Base-by-base conservation (phyloP, 2,113 vertebrate species). In the Heliornis fulica region DNA sequence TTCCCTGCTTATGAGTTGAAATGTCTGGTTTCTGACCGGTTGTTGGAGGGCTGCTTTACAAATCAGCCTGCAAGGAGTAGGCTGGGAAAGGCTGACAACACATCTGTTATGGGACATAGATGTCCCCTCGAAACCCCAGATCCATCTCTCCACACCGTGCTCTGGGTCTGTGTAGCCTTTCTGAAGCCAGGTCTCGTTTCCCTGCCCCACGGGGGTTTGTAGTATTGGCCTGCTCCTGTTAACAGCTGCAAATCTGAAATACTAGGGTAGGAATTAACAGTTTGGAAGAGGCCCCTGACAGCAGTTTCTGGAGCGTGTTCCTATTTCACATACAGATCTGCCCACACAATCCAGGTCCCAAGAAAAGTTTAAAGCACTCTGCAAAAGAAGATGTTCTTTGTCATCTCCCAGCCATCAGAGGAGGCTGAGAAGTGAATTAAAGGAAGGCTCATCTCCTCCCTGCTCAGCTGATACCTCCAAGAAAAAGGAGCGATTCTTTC, bases 81-180 rank as follows among this genome's bases (percentile, higher is more conserved):
- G 51, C 88, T 74, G 68, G 29, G 32, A 70, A 57, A 66, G 38
- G 80, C 76, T 87, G 69, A n/a, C 40, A 43, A 5, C 26, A 29
- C 0, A 0, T 65, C 64, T 82, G 50, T 61, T 68, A 23, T 0
- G 84, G 69, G 36, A 15, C 3, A 1, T 61, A 43, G 65, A 56
- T 64, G 48, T 72, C 40, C 25, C n/a, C 61, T 82, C 80, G 66
- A 90, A 87, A 69, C 46, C 41, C 23, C 41, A 48, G 23, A 74
- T 79, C 71, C 14, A 10, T 69, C 87, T 61, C 66, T 78, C 2
- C n/a, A 20, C 9, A 5, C n/a, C 4, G 26, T 43, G 13, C 15
- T 11, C 54, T 66, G 2, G 3, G 59, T 76, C 53, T 45, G 0
- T 21, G 7, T 13, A 60, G 57, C 45, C 26, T 82, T 82, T 76